Percentiles rank a stretch among this genome's conserved stretches.
These are phyloP conservation scores for Ceyx erithaca DNA, from an alignment of 2,797 vertebrate genomes.

Conservation along the genomic window DNA sequence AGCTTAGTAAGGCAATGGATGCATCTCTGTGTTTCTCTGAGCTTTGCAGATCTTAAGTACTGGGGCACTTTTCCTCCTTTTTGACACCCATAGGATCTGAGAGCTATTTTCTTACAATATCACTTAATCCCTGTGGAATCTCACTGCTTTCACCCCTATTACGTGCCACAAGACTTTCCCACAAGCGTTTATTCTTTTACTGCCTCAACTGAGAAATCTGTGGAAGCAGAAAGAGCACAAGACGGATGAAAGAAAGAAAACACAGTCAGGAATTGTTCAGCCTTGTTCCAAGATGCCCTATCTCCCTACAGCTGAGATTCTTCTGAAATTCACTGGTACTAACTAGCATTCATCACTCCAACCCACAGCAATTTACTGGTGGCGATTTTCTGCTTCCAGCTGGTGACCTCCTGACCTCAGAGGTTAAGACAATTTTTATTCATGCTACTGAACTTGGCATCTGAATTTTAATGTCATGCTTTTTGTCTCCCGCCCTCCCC, in stretches of 20 bases:
- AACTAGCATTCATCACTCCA: conserved; percentile 74
- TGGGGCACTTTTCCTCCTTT: not conserved
- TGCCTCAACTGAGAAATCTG: conserved; percentile 46
- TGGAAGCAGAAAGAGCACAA: conserved; percentile 34
- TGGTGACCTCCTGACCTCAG: conserved; percentile 69
- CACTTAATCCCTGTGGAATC: conserved; percentile 1
- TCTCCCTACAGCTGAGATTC: conserved; percentile 54
- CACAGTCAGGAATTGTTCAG: conserved; percentile 1
- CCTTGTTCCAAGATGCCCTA: conserved; percentile 46
- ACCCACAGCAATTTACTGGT: conserved; percentile 70
- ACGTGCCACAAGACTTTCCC: conserved; percentile 17
- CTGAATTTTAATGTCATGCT: conserved; percentile 51
- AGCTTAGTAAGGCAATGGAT: not conserved
- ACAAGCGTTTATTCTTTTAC: conserved; percentile 44
- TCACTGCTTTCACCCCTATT: conserved; percentile 28
- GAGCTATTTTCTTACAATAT: conserved; percentile 4
- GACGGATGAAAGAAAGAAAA: conserved; percentile 32
- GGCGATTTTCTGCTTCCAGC: conserved; percentile 75
- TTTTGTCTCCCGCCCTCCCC: not conserved
- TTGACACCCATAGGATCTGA: not conserved
- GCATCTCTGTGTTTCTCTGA: not conserved
- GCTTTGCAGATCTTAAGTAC: not conserved
- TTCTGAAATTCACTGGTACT: conserved; percentile 71
- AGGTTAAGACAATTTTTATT: conserved; percentile 73
- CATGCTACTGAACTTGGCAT: conserved; percentile 76